A percentile compares a stretch with the other conserved stretches of the same genome.
phyloP scores from a whole-genome alignment of 1,140 invertebrate species.

The Triops longicaudatus region DNA sequence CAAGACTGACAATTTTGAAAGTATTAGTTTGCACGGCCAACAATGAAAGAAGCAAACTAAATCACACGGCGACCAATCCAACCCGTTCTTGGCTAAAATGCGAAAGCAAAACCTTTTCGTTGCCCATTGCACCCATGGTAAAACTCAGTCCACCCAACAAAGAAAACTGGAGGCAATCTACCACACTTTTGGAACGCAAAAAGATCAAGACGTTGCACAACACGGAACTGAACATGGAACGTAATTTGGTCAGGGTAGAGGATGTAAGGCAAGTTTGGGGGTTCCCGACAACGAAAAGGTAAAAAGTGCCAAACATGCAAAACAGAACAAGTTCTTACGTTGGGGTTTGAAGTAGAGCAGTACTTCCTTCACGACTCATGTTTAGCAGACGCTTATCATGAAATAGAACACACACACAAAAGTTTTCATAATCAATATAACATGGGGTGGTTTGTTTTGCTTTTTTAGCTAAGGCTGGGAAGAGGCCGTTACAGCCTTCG shows the following conservation, averaged over 20 bases:
- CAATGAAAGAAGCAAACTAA: not conserved
- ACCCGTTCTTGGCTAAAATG: not conserved
- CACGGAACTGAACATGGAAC: too few species aligned
- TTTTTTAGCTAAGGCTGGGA: slow-evolving; percentile 12
- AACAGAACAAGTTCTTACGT: slow-evolving; percentile 8
- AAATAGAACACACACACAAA: slow-evolving; percentile 19
- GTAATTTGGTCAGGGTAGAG: too few species aligned
- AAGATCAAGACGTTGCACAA: too few species aligned
- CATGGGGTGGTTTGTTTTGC: slow-evolving; percentile 5
- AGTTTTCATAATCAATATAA: slow-evolving; percentile 15
- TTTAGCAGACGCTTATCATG: slow-evolving; percentile 18
- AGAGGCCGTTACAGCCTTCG: slow-evolving; percentile 16
- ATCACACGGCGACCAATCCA: not conserved
- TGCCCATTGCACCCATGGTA: not conserved
- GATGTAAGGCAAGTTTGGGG: not conserved
- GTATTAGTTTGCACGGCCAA: not conserved
- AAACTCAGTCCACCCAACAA: too few species aligned
- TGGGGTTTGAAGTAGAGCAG: slow-evolving; percentile 14
- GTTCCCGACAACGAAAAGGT: not conserved
- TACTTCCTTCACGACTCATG: slow-evolving; percentile 12
- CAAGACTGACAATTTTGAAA: not conserved
- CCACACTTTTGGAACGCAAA: too few species aligned
- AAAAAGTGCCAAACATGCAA: not conserved
- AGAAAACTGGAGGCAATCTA: too few species aligned
- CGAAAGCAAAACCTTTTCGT: slow-evolving; percentile 3